A percentile compares a stretch with the other conserved stretches of the same genome.
phyloP scores from a whole-genome alignment of 2,888 invertebrate genomes.

The Odontocerum albicorne region DNA sequence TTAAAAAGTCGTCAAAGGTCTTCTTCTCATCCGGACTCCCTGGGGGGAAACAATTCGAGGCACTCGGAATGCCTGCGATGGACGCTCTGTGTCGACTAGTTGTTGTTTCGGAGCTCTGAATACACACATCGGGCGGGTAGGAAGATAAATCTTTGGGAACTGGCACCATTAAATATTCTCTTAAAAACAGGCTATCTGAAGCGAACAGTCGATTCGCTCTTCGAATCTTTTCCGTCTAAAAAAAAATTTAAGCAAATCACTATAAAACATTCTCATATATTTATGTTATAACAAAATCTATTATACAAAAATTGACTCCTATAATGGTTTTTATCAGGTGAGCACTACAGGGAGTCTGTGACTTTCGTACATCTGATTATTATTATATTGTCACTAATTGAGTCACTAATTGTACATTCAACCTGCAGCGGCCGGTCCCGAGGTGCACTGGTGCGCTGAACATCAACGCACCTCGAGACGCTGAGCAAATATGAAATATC shows the following conservation, averaged over 20 bases:
- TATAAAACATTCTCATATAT: background rate
- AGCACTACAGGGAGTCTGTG: no score
- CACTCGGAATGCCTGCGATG: constrained; percentile 56
- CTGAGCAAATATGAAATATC: no score
- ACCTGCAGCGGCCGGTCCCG: no score
- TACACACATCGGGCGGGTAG: constrained; percentile 58
- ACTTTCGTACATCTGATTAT: no score
- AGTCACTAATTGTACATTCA: no score
- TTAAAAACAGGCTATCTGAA: constrained; percentile 88
- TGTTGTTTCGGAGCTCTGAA: constrained; percentile 43
- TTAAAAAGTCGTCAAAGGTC: constrained; percentile 78
- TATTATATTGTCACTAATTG: no score
- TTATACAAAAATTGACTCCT: no score
- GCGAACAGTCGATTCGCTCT: constrained; percentile 90
- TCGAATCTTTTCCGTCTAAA: constrained; percentile 91
- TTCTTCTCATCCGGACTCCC: constrained; percentile 71
- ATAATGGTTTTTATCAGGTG: no score
- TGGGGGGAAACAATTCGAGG: constrained; percentile 50
- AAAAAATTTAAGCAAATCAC: constrained; percentile 37
- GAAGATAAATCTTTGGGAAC: constrained; percentile 66
- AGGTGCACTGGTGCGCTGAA: no score
- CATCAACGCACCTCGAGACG: no score
- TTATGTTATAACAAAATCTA: no score
- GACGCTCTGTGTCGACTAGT: constrained; percentile 56
- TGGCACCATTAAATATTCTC: constrained; percentile 87